Evolutionary conservation across 2,797 vertebrate genomes (phyloP).

Genomic region (Dromococcyx pavoninus): DNA sequence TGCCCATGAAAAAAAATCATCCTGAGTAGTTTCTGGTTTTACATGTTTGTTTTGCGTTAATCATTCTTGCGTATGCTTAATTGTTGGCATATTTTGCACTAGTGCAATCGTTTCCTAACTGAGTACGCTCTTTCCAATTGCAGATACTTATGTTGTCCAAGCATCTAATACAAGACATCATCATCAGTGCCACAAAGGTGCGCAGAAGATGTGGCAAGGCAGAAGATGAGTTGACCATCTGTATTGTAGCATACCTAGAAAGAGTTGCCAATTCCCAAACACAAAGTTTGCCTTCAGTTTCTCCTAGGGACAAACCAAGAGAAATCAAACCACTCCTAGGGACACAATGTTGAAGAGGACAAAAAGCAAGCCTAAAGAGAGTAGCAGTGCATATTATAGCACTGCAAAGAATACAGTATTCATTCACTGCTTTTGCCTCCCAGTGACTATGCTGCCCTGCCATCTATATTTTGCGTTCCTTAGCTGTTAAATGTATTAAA

Average conservation of each 20-base stretch:
- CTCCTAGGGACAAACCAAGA: not conserved
- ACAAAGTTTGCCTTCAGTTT: not conserved
- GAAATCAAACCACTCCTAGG: not conserved
- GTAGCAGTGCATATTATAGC: not conserved
- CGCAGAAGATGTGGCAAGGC: not conserved
- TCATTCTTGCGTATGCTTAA: not conserved
- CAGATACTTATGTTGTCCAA: not conserved
- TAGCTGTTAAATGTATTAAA: constrained; percentile 41
- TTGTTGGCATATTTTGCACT: not conserved
- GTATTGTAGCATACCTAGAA: rapidly evolving
- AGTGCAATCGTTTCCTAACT: not conserved
- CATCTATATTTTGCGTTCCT: constrained; percentile 34
- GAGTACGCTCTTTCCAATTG: not conserved
- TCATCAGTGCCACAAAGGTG: not conserved
- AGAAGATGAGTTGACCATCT: not conserved
- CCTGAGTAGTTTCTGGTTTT: not conserved
- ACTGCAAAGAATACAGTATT: constrained; percentile 42
- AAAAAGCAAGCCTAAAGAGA: constrained; percentile 1
- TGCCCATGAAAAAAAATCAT: not conserved
- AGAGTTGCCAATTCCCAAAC: not conserved
- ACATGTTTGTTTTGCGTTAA: not conserved
- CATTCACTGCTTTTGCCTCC: constrained; percentile 18
- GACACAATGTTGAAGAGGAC: not conserved
- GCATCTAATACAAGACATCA: not conserved
- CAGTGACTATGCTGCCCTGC: constrained; percentile 26